Conservation (phyloP, 2,888 invertebrate species). For the Watsonalla binaria region DNA sequence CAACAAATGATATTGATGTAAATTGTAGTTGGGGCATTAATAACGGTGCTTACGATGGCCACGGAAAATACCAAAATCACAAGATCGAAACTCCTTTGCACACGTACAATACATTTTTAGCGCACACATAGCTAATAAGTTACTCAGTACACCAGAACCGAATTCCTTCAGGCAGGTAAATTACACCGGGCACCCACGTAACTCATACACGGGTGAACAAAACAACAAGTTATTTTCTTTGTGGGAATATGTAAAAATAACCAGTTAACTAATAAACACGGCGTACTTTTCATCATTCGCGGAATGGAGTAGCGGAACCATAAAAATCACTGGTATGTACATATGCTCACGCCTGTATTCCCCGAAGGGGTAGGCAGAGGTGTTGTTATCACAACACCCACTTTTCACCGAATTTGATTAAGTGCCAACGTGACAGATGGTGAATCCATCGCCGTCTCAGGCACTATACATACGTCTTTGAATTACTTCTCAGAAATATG, state of each 20-base stretch:
- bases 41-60: background rate
- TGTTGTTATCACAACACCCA: too few species aligned
- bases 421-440: too few species aligned
- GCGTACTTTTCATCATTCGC: conserved; percentile 16
- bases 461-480: too few species aligned
- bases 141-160: conserved; percentile 64
- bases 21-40: too few species aligned
- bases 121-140: conserved; percentile 47
- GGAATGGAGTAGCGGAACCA: conserved; percentile 25
- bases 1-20: too few species aligned
- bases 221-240: conserved; percentile 49
- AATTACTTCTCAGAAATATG: too few species aligned
- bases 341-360: too few species aligned
- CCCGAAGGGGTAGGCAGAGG: too few species aligned
- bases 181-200: conserved; percentile 45
- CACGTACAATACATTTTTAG: conserved; percentile 29
- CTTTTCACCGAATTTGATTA: too few species aligned
- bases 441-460: too few species aligned
- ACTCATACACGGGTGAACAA: conserved; percentile 20
- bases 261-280: conserved; percentile 11
- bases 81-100: conserved; percentile 24
- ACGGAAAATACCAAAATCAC: conserved; percentile 5
- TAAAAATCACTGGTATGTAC: conserved; percentile 11
- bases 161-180: conserved; percentile 57
- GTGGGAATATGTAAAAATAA: conserved; percentile 19